A percentile compares a stretch with the other conserved stretches of the same genome.
These are phyloP conservation scores for Pagrus major DNA, from an alignment of 2,113 vertebrate species.

Conservation along the genomic window DNA sequence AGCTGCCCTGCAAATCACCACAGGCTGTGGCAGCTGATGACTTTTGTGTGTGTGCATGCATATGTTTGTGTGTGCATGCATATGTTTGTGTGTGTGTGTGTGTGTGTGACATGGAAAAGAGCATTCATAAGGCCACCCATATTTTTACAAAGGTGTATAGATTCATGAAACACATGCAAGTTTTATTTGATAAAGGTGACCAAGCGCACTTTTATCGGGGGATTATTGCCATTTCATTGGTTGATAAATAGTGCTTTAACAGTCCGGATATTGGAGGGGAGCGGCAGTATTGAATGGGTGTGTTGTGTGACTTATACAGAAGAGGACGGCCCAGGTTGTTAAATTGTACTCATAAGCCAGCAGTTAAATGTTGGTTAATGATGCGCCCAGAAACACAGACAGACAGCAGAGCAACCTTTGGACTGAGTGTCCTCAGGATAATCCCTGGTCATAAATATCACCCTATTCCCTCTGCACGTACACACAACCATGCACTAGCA, in stretches of 20 bases:
- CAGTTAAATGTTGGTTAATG: conserved; percentile 84
- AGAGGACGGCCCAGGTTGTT: conserved; percentile 67
- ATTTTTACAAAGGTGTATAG: not conserved
- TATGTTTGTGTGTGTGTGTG: conserved; percentile 39
- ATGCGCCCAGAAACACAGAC: conserved; percentile 75
- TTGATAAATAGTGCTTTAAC: conserved; percentile 68
- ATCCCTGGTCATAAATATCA: conserved; percentile 83
- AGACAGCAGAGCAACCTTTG: conserved; percentile 77
- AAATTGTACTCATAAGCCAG: conserved; percentile 81
- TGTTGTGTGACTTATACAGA: conserved; percentile 55
- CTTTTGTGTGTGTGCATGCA: conserved; percentile 34
- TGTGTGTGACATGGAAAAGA: conserved; percentile 21
- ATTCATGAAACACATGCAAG: conserved; percentile 33
- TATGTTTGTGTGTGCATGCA: conserved; percentile 48
- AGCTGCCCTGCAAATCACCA: conserved; percentile 84
- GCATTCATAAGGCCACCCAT: conserved; percentile 15
- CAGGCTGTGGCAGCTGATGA: conserved; percentile 77
- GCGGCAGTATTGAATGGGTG: conserved; percentile 34
- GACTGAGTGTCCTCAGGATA: conserved; percentile 82
- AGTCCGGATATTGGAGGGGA: conserved; percentile 62
- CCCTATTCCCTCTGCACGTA: conserved; percentile 65
- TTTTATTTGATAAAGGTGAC: conserved; percentile 49
- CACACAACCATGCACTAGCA: conserved; percentile 50
- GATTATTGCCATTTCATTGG: conserved; percentile 56
- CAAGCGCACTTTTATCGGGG: conserved; percentile 49